Conservation (phyloP, 2,888 invertebrate genomes). For the Andricus curvator region DNA sequence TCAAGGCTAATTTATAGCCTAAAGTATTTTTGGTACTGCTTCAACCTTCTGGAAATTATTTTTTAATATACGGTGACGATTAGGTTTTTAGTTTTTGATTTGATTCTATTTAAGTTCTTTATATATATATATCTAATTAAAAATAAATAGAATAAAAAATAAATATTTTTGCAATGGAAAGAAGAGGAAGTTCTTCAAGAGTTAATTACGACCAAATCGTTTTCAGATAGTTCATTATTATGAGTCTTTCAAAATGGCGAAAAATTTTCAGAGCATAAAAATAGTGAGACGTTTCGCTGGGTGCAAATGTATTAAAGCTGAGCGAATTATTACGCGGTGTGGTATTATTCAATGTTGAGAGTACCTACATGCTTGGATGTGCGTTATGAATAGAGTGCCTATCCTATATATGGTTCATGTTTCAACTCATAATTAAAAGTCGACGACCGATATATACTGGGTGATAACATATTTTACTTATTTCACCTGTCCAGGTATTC, state of each 20-base stretch:
- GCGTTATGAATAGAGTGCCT: constrained; percentile 23
- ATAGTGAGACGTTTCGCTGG: constrained; percentile 25
- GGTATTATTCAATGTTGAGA: constrained; percentile 20
- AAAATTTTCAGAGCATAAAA: constrained; percentile 31
- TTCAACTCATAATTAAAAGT: constrained; percentile 29
- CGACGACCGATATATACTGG: constrained; percentile 31
- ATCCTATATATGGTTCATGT: constrained; percentile 17
- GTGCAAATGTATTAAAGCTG: constrained; percentile 22
- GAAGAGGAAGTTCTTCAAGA: not conserved
- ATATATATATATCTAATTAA: too few relatives aligned
- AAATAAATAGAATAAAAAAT: not conserved
- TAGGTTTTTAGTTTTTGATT: too few relatives aligned
- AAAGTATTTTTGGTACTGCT: too few relatives aligned
- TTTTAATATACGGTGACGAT: too few relatives aligned
- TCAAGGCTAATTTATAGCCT: too few relatives aligned
- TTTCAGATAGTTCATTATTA: constrained; percentile 13
- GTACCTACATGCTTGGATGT: constrained; percentile 20
- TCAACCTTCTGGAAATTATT: too few relatives aligned
- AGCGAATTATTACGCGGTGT: constrained; percentile 16
- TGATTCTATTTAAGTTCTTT: too few relatives aligned
- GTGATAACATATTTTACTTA: constrained; percentile 8
- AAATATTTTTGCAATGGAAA: not conserved
- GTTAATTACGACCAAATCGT: constrained; percentile 9
- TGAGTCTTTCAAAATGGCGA: constrained; percentile 7
- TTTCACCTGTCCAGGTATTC: constrained; percentile 4